Conservation (phyloP, 2,888 invertebrate species). For the Drosophila emarginata region DNA sequence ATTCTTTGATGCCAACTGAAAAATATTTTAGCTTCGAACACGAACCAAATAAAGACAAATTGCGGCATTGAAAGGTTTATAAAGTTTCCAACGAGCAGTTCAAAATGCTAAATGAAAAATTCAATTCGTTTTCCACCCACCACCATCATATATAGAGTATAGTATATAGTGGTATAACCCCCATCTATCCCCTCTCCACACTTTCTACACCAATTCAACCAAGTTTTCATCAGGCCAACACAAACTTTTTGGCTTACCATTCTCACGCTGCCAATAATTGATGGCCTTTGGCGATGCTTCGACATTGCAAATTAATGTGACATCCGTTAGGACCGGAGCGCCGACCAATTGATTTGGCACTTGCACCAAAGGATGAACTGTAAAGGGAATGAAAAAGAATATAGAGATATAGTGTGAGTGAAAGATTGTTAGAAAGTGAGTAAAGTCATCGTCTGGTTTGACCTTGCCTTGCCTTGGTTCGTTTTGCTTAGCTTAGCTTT, state of each 20-base stretch:
- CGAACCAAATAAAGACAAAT: conserved; percentile 81
- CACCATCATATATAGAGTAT: background rate
- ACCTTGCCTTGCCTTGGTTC: conserved; percentile 23
- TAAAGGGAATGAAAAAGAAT: conserved; percentile 54
- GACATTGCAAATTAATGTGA: conserved; percentile 92
- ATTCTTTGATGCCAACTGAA: conserved; percentile 23
- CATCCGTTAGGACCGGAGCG: conserved; percentile 92
- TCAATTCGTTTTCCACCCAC: conserved; percentile 30
- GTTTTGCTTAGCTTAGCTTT: too few species aligned
- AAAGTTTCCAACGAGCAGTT: conserved; percentile 50
- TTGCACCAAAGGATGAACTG: conserved; percentile 96
- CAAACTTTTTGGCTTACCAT: conserved; percentile 85
- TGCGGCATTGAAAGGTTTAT: conserved; percentile 77
- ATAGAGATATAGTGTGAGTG: conserved; percentile 7
- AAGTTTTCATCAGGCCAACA: background rate
- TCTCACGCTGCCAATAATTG: conserved; percentile 96
- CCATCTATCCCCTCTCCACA: background rate
- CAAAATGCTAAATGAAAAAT: conserved; percentile 50
- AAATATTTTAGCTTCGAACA: conserved; percentile 74
- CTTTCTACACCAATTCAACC: too few species aligned
- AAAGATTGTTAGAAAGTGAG: conserved; percentile 9
- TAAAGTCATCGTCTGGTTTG: conserved; percentile 30
- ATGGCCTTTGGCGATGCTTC: conserved; percentile 97
- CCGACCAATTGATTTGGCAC: conserved; percentile 96
- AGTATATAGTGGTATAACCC: too few species aligned